A percentile compares a stretch with the other conserved stretches of the same genome.
Evolutionary conservation across 92 coral and sea anemone genomes (phyloP).

Genomic region (Porites lobata): DNA sequence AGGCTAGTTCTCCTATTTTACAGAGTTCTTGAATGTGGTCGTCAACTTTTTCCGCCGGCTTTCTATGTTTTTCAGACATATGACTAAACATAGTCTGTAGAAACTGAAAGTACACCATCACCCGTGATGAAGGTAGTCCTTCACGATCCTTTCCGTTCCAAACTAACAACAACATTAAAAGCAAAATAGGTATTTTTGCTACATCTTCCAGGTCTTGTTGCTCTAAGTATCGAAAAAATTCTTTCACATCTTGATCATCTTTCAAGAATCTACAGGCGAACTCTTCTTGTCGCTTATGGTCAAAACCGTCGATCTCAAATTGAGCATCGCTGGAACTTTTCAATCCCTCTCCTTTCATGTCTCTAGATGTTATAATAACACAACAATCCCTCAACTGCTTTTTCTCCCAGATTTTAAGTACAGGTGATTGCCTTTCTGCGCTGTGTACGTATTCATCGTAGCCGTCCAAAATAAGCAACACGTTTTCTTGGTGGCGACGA

Average conservation of each 20-base stretch:
- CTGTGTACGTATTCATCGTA: constrained; percentile 7
- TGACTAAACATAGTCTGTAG: too few relatives aligned
- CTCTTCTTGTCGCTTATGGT: not conserved
- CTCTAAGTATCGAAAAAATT: not conserved
- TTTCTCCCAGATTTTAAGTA: not conserved
- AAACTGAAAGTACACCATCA: too few relatives aligned
- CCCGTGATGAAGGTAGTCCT: constrained; percentile 18
- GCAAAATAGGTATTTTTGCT: constrained; percentile 16
- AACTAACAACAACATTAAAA: not conserved
- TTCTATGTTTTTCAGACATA: too few relatives aligned
- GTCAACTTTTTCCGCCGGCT: too few relatives aligned
- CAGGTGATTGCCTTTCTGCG: not conserved
- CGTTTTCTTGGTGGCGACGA: not conserved
- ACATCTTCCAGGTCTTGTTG: not conserved
- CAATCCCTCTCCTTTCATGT: not conserved
- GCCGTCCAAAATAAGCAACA: constrained; percentile 5
- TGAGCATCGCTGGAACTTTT: not conserved
- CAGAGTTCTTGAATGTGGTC: too few relatives aligned
- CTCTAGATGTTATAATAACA: not conserved
- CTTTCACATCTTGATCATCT: not conserved
- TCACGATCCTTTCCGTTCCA: not conserved
- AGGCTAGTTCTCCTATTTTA: too few relatives aligned
- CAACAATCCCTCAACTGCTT: not conserved
- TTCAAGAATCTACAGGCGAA: not conserved
- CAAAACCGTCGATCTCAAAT: not conserved